phyloP scores from a whole-genome alignment of 2,797 vertebrate genomes.

The Gallinago stenura region DNA sequence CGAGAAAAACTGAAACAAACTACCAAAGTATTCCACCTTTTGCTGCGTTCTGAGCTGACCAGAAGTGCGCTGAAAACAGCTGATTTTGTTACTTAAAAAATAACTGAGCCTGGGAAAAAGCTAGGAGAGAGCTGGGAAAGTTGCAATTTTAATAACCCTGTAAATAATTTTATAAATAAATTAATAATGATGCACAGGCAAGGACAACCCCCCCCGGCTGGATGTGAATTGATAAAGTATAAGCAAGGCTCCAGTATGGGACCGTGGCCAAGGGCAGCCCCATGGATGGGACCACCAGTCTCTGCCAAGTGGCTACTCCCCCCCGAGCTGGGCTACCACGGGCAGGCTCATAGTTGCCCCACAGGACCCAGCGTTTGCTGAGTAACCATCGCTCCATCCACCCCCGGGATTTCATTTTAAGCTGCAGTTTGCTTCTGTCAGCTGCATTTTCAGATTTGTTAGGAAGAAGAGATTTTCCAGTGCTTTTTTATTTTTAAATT shows the following conservation, averaged over 20 bases:
- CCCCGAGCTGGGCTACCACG: rapidly evolving
- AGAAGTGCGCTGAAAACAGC: not conserved
- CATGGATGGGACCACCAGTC: not conserved
- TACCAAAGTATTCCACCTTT: too few species aligned
- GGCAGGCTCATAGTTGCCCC: rapidly evolving
- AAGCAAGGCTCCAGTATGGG: not conserved
- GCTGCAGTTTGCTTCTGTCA: not conserved
- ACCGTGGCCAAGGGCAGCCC: rapidly evolving
- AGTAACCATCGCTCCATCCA: rapidly evolving
- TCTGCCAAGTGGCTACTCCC: not conserved
- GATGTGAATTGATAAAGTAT: not conserved
- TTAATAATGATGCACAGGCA: not conserved
- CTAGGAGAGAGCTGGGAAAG: not conserved
- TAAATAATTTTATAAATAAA: not conserved
- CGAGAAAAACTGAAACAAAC: not conserved
- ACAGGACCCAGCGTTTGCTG: too few species aligned
- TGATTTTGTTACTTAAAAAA: too few species aligned
- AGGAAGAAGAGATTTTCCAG: not conserved
- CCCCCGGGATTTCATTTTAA: not conserved
- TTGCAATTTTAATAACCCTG: not conserved
- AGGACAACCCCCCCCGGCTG: not conserved
- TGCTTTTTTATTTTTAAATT: not conserved
- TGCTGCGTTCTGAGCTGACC: not conserved
- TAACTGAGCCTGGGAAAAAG: not conserved
- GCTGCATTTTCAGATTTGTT: not conserved